These are phyloP conservation scores for Trachemys scripta DNA, from an alignment of 2,113 vertebrate genomes.

Conservation along the genomic window DNA sequence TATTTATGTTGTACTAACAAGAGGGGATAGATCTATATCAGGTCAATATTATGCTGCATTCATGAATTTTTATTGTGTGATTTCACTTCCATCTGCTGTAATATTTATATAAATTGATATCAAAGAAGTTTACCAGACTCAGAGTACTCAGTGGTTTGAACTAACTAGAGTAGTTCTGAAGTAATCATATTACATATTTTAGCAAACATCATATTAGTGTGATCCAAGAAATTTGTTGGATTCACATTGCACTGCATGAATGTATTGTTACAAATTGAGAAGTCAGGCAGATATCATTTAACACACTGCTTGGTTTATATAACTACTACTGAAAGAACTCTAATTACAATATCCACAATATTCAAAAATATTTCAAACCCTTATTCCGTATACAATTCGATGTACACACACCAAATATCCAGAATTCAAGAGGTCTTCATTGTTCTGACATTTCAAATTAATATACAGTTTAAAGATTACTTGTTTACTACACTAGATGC, in stretches of 20 bases:
- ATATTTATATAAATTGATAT: background rate
- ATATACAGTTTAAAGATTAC: background rate
- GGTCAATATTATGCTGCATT: background rate
- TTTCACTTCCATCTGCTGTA: background rate
- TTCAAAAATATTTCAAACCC: background rate
- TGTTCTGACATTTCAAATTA: background rate
- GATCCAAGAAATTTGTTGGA: background rate
- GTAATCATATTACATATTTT: background rate
- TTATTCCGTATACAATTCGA: background rate
- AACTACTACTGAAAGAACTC: background rate
- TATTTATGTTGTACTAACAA: background rate
- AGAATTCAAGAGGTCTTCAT: background rate
- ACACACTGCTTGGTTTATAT: background rate
- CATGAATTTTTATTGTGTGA: background rate
- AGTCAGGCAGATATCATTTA: background rate
- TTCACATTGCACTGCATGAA: background rate
- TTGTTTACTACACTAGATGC: background rate
- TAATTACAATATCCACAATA: background rate
- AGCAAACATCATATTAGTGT: background rate
- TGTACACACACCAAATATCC: background rate
- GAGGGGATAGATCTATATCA: background rate
- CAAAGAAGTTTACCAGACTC: background rate
- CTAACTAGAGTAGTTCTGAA: background rate
- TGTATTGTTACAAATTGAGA: background rate
- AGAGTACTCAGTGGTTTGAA: background rate